Evolutionary conservation across 2,113 vertebrate genomes (phyloP), one percentile per base, ranked within the genome.

Genomic region (Archilochus colubris): DNA sequence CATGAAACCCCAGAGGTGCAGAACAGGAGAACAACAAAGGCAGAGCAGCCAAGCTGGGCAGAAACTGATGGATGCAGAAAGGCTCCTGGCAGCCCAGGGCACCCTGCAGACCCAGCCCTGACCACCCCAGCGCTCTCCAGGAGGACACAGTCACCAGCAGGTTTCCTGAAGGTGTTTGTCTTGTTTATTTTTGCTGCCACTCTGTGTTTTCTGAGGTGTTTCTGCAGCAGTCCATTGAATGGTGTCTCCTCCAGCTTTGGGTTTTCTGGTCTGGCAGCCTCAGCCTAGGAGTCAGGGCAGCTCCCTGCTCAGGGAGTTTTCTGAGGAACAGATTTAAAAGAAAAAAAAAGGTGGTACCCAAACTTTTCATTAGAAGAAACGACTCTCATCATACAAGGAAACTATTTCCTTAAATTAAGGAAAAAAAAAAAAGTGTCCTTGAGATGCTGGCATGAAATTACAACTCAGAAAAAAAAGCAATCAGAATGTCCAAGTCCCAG

Each of bases 381-480:
- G 28, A 89, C 31, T 85, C 62, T 5, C 7, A 20, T 31, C 73
- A 77, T 70, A 69, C 95, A 94, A 97, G n/a, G 59, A 81, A 95
- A 79, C 3, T 0, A 1, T 31, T 82, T 83, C 51, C 82, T 86
- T 66, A 67, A 55, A 55, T 66, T 21, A 10, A 84, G 46, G 46
- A 20, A 58, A 77, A 43, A 66, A 72, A 81, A 4, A 72, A 38
- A 50, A 1, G 10, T 16, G 40, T 72, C 25, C 12, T 82, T 30
- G 55, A 94, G 73, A 82, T 46, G 82, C 36, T 69, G 75, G 30
- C n/a, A 72, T 36, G 31, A 78, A 31, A 67, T 21, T 33, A 38
- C 30, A 59, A 75, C 22, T 4, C 3, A 13, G 40, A 57, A 46
- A 40, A 62, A 62, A 82, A 61, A 63, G 74, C 25, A 44, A 54